Base-by-base conservation (phyloP, 2,797 vertebrate genomes). In the Aphelocoma californica region DNA sequence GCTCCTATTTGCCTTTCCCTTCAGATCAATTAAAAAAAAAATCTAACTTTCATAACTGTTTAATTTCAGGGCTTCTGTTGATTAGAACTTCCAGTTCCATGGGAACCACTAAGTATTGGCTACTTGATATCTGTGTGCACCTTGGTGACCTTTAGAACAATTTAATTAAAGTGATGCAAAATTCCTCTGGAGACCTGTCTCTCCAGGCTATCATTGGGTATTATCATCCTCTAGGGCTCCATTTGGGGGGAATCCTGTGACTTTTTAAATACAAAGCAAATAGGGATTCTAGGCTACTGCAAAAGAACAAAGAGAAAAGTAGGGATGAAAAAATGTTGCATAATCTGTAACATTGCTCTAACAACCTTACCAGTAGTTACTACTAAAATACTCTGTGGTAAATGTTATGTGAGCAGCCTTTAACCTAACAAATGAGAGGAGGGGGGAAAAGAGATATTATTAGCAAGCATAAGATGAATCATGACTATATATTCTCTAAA, bases 381-480 rank as follows among this genome's bases (percentile, higher is more conserved):
- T 87, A 47, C 66, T 53, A 51, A 95, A 95, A 82, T 84, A 85
- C 25, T 75, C 60, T 19, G 20, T 51, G n/a, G 67, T 75, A 92
- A 80, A 92, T 48, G 18, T 42, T 57, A 17, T 26, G 31, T 10
- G 0, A 86, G 44, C 81, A 79, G 61, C 57, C 62, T 88, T 96
- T 93, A 94, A 95, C 91, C 81, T 91, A 90, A 92, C 42, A 88
- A 92, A 92, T 1, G 19, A 93, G 80, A 91, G 45, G 40, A 81
- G 40, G 36, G 60, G 86, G 28, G 17, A 65, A 90, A 90, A 72
- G 28, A 64, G 73, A 34, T 86, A 61, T 73, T 96, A 81, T 94
- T 94, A 95, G 73, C 64, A 94, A 91, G 77, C 53, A 60, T 82
- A 89, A 94, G 73, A 81, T 88, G 94, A 95, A 90, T 92, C 75